Conservation (phyloP, 1,140 invertebrate species). For the Drosophila repleta region DNA sequence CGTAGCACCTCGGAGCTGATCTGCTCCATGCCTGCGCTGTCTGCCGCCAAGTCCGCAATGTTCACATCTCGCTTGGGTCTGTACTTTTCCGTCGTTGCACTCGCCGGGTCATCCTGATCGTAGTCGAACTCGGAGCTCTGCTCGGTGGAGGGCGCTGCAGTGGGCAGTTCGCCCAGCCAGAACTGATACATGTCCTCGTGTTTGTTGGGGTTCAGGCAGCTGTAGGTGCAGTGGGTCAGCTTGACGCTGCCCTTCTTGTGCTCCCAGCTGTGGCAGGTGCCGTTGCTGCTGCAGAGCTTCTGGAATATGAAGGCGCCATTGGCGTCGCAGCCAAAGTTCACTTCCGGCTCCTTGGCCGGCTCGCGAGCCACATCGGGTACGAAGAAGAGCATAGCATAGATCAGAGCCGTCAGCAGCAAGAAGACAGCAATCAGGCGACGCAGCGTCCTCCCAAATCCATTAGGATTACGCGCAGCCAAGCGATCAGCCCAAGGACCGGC, state of each 20-base stretch:
- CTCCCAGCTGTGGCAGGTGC: constrained; percentile 87
- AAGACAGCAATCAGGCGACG: constrained; percentile 88
- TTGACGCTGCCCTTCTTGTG: constrained; percentile 85
- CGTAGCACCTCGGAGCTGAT: constrained; percentile 56
- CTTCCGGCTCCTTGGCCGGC: constrained; percentile 85
- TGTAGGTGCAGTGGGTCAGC: constrained; percentile 86
- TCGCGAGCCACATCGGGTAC: constrained; percentile 87
- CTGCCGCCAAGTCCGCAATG: constrained; percentile 24
- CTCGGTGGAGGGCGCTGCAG: constrained; percentile 64
- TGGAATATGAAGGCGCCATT: constrained; percentile 88
- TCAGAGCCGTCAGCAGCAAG: constrained; percentile 87
- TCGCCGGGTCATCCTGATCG: constrained; percentile 68
- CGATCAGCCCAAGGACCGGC: constrained; percentile 89
- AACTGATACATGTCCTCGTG: constrained; percentile 75
- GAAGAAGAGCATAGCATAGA: constrained; percentile 87
- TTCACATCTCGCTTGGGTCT: constrained; percentile 37
- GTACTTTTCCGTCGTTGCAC: constrained; percentile 65
- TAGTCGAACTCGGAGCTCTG: constrained; percentile 78
- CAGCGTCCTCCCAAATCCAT: constrained; percentile 81
- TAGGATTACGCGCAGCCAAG: constrained; percentile 83
- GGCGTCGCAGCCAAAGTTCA: constrained; percentile 88
- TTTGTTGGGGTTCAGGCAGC: constrained; percentile 84
- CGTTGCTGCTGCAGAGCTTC: constrained; percentile 87
- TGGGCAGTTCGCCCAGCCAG: constrained; percentile 65
- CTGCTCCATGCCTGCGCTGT: constrained; percentile 62